phyloP scores from a whole-genome alignment of 1,140 invertebrate species.

The Drosophila murphyi region DNA sequence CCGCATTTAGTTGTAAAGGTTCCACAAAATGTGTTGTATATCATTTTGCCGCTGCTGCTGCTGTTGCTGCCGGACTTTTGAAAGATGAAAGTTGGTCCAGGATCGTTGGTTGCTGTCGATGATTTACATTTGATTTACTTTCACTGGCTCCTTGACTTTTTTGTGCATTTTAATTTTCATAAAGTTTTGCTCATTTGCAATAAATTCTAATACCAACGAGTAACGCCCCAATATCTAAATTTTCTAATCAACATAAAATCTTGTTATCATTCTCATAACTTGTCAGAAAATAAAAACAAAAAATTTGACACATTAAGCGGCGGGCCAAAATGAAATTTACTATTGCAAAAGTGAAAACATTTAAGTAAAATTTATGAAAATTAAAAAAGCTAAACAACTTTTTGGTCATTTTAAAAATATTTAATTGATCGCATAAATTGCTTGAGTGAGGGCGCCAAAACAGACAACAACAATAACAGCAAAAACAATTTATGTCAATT shows the following conservation, averaged over 20 bases:
- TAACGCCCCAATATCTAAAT: constrained; percentile 47
- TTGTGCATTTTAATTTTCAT: constrained; percentile 6
- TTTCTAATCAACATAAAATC: constrained; percentile 83
- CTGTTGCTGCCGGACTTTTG: constrained; percentile 40
- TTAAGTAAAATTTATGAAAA: constrained; percentile 83
- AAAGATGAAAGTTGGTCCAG: constrained; percentile 72
- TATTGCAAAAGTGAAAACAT: constrained; percentile 45
- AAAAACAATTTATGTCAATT: constrained; percentile 69
- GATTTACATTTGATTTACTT: constrained; percentile 82
- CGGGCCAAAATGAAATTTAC: constrained; percentile 47
- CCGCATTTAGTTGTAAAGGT: constrained; percentile 84
- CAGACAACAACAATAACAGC: constrained; percentile 28
- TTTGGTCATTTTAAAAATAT: constrained; percentile 73
- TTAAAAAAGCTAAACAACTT: constrained; percentile 74
- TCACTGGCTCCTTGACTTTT: constrained; percentile 30
- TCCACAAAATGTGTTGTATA: constrained; percentile 78
- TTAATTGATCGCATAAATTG: constrained; percentile 82
- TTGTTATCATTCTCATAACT: constrained; percentile 78
- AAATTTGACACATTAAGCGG: constrained; percentile 76
- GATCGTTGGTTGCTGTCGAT: constrained; percentile 58
- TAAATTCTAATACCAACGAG: constrained; percentile 63
- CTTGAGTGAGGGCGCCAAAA: constrained; percentile 20
- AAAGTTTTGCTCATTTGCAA: constrained; percentile 62
- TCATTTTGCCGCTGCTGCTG: constrained; percentile 56
- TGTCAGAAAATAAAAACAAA: constrained; percentile 8